Base-by-base conservation (phyloP, 2,113 vertebrate species). In the Pogonocichla stellata region DNA sequence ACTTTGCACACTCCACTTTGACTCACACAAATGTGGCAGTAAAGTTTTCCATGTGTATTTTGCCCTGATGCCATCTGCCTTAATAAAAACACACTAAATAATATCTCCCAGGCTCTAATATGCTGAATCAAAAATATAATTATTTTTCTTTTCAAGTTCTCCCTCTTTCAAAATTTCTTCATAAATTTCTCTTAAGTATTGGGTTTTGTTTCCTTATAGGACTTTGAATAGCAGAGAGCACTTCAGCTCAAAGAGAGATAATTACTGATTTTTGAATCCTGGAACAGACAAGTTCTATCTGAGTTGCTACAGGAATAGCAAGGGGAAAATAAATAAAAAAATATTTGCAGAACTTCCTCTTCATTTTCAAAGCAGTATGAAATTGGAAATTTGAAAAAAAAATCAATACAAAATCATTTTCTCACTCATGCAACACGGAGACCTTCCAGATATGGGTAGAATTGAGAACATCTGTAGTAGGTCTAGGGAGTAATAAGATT, bases 11-110 rank as follows among this genome's bases (percentile, higher is more conserved):
- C 3, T 2, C 15, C 14, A 10, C 40, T 72, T 48, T 57, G 24
- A 74, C 9, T 67, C 73, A 60, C 0, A 0, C 4, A 45, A 10
- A 20, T 36, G 20, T 6, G n/a, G 6, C 8, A 58, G 22, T 61
- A 48, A 51, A 51, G 3, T n/a, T 73, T 92, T 47, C 5, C 9
- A 58, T 10, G 0, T 11, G 1, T 29, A 33, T 74, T 85, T 64
- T 82, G 4, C 36, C 34, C 25, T 74, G 34, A 80, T 13, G 71
- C 16, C 20, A 22, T 54, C 56, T 82, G 14, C 29, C 20, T 67
- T 79, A 40, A 62, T 10, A 82, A 65, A 45, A 9, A 50, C 45
- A 40, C 1, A 8, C 8, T 51, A 64, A 83, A 80, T 26, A 53
- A 51, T 28, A 51, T 29, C 15, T 51, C 9, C 18, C 26, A 40